Evolutionary conservation across 2,888 invertebrate genomes (phyloP), one percentile per base, ranked within the genome.

Genomic region (Muscina levida): DNA sequence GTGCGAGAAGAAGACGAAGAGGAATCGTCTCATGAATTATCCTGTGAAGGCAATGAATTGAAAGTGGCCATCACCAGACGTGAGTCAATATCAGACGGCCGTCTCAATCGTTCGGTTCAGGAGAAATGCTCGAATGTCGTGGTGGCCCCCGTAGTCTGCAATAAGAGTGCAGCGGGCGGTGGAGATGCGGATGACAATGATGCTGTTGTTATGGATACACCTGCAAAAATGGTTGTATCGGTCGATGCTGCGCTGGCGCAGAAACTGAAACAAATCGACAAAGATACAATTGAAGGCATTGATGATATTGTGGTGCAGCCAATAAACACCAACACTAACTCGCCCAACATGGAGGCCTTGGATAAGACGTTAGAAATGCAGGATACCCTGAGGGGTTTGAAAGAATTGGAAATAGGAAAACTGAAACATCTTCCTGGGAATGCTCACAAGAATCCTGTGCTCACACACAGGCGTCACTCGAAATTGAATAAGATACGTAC

Each of bases 1-100:
- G 97, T 97, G 22, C 95, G 96, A 85, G 96, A 96, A 88, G 98
- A 98, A 89, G 97, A 97, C 85, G 97, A 97, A 86, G 97, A 97
- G 87, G 97, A 97, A 86, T 97, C 95, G 85, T 92, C 88, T 13
- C 88, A 87, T 77, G 87, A 89, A 65, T 91, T 93, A 6, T 80
- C 85, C 31, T 83, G 79, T 15, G 93, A 93, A 19, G 91, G 93
- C 10, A 93, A 93, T 86, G 93, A 92, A 84, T 92, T 92, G 77
- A 91, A 91, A 79, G 89, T 91, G 66, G 90, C 92, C 4, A 88
- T 93, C 72, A 93, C 93, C 83, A 91, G 94, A 11, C 93, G 96
- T 19, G 95, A 95, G 72, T 95, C 95, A 53, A 93, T 95, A 82
- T 95, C 95, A 3, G 96, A 96, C 90, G 95, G 96, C 1, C 94